These are phyloP conservation scores for Ficedula albicollis DNA, from an alignment of 2,797 vertebrate species.

Conservation along the genomic window DNA sequence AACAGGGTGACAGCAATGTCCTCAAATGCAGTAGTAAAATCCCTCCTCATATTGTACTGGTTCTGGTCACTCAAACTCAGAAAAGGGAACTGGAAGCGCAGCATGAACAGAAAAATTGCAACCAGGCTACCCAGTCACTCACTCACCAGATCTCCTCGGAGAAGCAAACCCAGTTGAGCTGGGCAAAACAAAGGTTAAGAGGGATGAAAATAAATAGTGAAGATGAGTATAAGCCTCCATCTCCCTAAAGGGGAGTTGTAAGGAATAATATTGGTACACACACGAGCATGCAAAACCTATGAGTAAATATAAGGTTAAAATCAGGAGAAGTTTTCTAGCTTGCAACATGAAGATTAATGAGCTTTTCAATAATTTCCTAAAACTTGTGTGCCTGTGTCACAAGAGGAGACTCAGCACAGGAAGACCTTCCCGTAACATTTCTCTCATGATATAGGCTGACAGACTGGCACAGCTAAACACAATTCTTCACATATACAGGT, in stretches of 20 bases:
- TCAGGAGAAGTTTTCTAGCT: not conserved
- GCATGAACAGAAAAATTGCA: not conserved
- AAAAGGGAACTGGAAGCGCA: not conserved
- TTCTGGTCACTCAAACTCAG: not conserved
- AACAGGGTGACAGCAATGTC: not conserved
- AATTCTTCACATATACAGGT: not conserved
- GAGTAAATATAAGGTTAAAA: not conserved
- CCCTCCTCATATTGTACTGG: not conserved
- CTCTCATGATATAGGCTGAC: not conserved
- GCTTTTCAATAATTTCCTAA: not conserved
- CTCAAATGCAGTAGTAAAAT: not conserved
- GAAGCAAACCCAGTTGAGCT: not conserved
- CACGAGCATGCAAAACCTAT: not conserved
- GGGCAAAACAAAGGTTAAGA: not conserved
- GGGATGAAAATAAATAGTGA: not conserved
- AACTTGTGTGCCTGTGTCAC: not conserved
- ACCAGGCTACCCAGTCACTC: not conserved
- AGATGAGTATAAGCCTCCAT: not conserved
- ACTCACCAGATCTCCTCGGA: not conserved
- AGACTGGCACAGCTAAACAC: not conserved
- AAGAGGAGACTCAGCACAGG: not conserved
- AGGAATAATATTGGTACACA: not conserved
- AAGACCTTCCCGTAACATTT: not conserved
- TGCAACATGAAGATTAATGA: not conserved
- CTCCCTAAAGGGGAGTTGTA: not conserved